phyloP scores from a whole-genome alignment of 2,113 vertebrate genomes.

The Narcine bancroftii region DNA sequence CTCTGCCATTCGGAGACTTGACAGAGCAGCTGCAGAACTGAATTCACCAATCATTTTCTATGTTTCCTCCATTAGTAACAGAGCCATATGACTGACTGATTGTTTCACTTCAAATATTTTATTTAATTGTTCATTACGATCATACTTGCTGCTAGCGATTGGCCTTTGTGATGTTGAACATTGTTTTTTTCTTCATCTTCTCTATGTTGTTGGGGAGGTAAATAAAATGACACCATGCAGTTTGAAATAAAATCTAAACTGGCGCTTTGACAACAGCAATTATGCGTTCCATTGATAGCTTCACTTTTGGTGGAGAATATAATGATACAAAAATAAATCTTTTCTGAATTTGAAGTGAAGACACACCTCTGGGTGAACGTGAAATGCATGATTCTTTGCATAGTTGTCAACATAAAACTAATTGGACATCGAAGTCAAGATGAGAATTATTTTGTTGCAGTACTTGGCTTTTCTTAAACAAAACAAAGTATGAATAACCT shows the following conservation, averaged over 20 bases:
- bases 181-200: too few species aligned
- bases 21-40: too few species aligned
- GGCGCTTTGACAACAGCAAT: not conserved
- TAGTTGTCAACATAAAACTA: too few species aligned
- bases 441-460: not conserved
- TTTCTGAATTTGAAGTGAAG: not conserved
- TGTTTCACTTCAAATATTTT: too few species aligned
- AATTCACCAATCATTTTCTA: too few species aligned
- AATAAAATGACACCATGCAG: not conserved
- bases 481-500: not conserved
- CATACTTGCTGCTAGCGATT: too few species aligned
- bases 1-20: too few species aligned
- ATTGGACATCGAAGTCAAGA: not conserved
- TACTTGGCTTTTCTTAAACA: not conserved
- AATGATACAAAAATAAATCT: not conserved
- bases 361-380: not conserved
- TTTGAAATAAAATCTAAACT: not conserved
- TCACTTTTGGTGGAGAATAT: not conserved
- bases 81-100: too few species aligned
- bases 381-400: not conserved
- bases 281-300: not conserved
- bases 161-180: too few species aligned
- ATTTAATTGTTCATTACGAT: too few species aligned
- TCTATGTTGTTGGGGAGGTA: too few species aligned
- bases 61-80: too few species aligned